phyloP scores from a whole-genome alignment of 2,888 invertebrate species.

The Daptonema setosum region DNA sequence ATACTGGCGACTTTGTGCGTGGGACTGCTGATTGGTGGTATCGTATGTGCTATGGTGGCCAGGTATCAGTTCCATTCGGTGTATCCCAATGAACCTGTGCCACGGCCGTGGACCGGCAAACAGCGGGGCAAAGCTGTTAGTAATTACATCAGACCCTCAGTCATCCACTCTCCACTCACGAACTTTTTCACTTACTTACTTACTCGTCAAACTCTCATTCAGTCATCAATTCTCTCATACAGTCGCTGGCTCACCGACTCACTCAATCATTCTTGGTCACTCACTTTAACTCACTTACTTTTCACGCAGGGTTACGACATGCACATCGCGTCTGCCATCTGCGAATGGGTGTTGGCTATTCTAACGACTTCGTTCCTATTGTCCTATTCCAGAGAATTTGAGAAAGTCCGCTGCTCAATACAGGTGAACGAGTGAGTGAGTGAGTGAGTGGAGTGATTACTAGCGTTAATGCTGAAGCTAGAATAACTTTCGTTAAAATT shows the following conservation, averaged over 20 bases:
- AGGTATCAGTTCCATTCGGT: conserved; percentile 10
- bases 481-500: too few species aligned
- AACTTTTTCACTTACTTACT: too few species aligned
- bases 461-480: too few species aligned
- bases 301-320: conserved; percentile 39
- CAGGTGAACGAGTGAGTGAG: too few species aligned
- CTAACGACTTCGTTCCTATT: conserved; percentile 42
- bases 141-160: too few species aligned
- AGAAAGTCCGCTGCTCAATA: conserved; percentile 29
- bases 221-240: too few species aligned
- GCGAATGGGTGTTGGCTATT: conserved; percentile 46
- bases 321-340: conserved; percentile 42
- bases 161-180: too few species aligned
- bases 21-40: conserved; percentile 12
- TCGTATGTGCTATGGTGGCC: conserved; percentile 16
- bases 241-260: too few species aligned
- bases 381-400: conserved; percentile 44
- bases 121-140: neutral
- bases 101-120: neutral
- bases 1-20: neutral
- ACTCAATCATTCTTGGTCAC: too few species aligned
- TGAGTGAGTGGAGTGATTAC: too few species aligned
- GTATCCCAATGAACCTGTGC: neutral
- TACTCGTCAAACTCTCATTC: too few species aligned
- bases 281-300: neutral